A percentile compares a stretch with the other conserved stretches of the same genome.
Evolutionary conservation across 2,888 invertebrate genomes (phyloP).

Genomic region (Aphidoletes aphidimyza): DNA sequence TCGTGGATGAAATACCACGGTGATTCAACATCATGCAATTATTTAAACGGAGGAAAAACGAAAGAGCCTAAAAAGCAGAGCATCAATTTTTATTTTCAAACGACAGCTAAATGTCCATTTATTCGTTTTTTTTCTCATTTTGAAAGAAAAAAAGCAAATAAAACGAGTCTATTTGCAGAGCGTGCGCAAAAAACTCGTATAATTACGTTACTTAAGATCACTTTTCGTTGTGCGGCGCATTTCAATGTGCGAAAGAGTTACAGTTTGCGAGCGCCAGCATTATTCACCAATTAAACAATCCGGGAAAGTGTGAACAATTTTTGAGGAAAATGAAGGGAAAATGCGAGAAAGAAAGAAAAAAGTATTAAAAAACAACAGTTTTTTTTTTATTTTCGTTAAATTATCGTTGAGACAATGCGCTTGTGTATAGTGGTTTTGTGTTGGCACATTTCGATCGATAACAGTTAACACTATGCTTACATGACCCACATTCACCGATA

Average conservation of each 20-base stretch:
- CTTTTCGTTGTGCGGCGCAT: not conserved
- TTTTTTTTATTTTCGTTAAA: not conserved
- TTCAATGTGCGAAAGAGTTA: not conserved
- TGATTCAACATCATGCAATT: not conserved
- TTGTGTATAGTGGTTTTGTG: not conserved
- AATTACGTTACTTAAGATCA: not conserved
- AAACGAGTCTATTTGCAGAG: not conserved
- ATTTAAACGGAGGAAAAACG: not conserved
- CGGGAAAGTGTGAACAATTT: not conserved
- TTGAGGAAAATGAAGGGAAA: not conserved
- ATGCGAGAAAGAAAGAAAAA: not conserved
- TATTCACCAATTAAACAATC: not conserved
- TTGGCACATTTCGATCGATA: conserved; percentile 1
- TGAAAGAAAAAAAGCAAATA: too few species aligned
- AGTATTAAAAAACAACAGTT: too few species aligned
- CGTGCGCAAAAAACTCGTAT: not conserved
- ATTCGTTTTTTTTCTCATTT: not conserved
- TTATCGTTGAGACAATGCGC: not conserved
- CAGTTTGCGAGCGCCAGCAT: not conserved
- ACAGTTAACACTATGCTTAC: conserved; percentile 5
- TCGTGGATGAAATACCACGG: not conserved
- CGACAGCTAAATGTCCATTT: not conserved
- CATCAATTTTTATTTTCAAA: conserved; percentile 26
- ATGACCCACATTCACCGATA: conserved; percentile 14
- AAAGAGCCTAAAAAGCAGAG: not conserved